phyloP scores from a whole-genome alignment of 1,140 invertebrate genomes.

The Diabrotica virgifera region DNA sequence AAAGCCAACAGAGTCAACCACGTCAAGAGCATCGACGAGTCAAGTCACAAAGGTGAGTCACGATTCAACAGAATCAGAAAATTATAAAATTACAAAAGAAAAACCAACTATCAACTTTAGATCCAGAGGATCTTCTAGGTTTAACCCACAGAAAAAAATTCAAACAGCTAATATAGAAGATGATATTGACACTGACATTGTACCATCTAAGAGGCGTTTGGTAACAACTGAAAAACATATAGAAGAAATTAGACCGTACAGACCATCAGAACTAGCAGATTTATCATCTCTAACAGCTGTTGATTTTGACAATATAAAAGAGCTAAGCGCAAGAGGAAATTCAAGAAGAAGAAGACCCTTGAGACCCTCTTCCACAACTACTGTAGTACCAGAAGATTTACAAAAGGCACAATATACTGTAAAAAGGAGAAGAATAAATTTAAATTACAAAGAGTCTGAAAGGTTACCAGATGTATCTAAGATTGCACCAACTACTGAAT shows the following conservation, averaged over 20 bases:
- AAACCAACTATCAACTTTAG: slow-evolving; percentile 14
- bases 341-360: slow-evolving; percentile 28
- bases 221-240: slow-evolving; percentile 25
- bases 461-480: slow-evolving; percentile 11
- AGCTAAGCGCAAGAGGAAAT: slow-evolving; percentile 21
- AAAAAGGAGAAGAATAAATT: slow-evolving; percentile 5
- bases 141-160: slow-evolving; percentile 20
- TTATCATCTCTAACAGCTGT: slow-evolving; percentile 48
- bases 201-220: slow-evolving; percentile 13
- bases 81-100: slow-evolving; percentile 40
- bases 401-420: slow-evolving; percentile 24
- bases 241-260: slow-evolving; percentile 31
- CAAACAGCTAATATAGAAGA: slow-evolving; percentile 15
- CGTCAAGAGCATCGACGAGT: slow-evolving; percentile 47
- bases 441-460: slow-evolving; percentile 7
- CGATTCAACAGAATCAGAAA: slow-evolving; percentile 23
- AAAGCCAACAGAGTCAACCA: slow-evolving; percentile 42
- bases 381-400: background rate
- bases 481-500: slow-evolving; percentile 20
- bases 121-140: slow-evolving; percentile 49
- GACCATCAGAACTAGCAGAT: slow-evolving; percentile 42
- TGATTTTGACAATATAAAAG: slow-evolving; percentile 35
- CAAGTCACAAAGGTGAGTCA: slow-evolving; percentile 45
- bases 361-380: slow-evolving; percentile 39
- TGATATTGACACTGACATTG: slow-evolving; percentile 9